Conservation (phyloP, 2,888 invertebrate species). For the Danaus chrysippus region DNA sequence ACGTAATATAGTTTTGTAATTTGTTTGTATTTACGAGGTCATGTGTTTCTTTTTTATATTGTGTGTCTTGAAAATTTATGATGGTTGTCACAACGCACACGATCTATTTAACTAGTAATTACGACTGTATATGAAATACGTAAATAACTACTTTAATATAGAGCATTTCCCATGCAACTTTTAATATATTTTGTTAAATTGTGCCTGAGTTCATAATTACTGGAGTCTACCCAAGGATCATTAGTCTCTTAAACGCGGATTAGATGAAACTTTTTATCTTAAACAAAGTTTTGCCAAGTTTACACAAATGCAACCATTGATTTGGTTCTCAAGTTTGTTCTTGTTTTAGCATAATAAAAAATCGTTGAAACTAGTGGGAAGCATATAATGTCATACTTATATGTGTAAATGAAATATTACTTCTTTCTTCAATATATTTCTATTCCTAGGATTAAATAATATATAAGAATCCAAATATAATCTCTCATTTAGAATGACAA, state of each 20-base stretch:
- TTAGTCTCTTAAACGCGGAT: conserved; percentile 29
- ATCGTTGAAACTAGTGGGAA: neutral
- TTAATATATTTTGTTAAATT: no score
- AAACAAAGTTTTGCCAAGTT: conserved; percentile 1
- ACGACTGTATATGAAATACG: no score
- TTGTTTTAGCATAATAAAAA: neutral
- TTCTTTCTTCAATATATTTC: no score
- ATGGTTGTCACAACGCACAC: conserved; percentile 5
- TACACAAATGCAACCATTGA: neutral
- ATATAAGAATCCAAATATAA: no score
- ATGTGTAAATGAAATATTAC: no score
- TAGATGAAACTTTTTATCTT: conserved; percentile 28
- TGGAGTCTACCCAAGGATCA: conserved; percentile 21
- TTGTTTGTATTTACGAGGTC: conserved; percentile 6
- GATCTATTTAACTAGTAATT: neutral
- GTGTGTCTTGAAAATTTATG: conserved; percentile 1
- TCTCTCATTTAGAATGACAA: no score
- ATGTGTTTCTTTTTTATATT: conserved; percentile 3
- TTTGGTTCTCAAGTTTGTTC: neutral
- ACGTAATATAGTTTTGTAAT: conserved; percentile 12
- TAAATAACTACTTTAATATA: no score
- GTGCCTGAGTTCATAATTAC: conserved; percentile 21
- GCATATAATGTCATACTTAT: neutral
- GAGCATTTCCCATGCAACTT: no score
- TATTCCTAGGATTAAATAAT: no score